Evolutionary conservation across 2,888 invertebrate species (phyloP).

Genomic region (Leucoma salicis): DNA sequence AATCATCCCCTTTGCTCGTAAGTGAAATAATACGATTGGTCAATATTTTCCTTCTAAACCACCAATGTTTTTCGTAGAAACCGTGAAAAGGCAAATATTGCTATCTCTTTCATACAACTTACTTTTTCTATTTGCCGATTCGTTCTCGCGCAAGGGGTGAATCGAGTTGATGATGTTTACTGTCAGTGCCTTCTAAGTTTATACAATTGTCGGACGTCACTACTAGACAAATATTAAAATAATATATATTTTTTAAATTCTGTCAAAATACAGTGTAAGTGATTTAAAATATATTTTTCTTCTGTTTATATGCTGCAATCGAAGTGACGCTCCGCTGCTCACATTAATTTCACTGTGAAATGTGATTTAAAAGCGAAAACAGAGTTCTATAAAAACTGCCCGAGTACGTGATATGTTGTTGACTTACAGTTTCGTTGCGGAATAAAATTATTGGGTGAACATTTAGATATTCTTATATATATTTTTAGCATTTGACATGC

Average conservation of each 20-base stretch:
- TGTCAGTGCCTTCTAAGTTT: slow-evolving; percentile 72
- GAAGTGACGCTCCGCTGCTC: slow-evolving; percentile 41
- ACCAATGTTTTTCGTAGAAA: slow-evolving; percentile 60
- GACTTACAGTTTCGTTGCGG: slow-evolving; percentile 18
- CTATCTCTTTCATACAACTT: slow-evolving; percentile 45
- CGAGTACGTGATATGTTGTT: slow-evolving; percentile 15
- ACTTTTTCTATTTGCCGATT: slow-evolving; percentile 41
- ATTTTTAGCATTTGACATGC: too few relatives aligned
- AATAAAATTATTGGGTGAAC: slow-evolving; percentile 6
- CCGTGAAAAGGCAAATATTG: slow-evolving; percentile 53
- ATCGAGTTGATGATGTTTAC: slow-evolving; percentile 43
- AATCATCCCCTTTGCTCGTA: slow-evolving; percentile 31
- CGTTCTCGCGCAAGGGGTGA: slow-evolving; percentile 61
- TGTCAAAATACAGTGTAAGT: slow-evolving; percentile 9
- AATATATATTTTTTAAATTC: slow-evolving; percentile 18
- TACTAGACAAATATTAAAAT: slow-evolving; percentile 39
- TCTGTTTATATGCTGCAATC: slow-evolving; percentile 22
- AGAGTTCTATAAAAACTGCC: slow-evolving; percentile 17
- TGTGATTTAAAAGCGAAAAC: slow-evolving; percentile 41
- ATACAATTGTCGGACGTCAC: slow-evolving; percentile 70
- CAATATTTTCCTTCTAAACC: slow-evolving; percentile 44
- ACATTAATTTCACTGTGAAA: slow-evolving; percentile 47
- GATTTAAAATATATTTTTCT: slow-evolving; percentile 13
- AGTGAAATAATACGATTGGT: slow-evolving; percentile 49
- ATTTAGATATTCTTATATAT: too few relatives aligned